A percentile compares a stretch with the other conserved stretches of the same genome.
Conservation (phyloP, 1,140 invertebrate species). For the Potamilus streckersoni region DNA sequence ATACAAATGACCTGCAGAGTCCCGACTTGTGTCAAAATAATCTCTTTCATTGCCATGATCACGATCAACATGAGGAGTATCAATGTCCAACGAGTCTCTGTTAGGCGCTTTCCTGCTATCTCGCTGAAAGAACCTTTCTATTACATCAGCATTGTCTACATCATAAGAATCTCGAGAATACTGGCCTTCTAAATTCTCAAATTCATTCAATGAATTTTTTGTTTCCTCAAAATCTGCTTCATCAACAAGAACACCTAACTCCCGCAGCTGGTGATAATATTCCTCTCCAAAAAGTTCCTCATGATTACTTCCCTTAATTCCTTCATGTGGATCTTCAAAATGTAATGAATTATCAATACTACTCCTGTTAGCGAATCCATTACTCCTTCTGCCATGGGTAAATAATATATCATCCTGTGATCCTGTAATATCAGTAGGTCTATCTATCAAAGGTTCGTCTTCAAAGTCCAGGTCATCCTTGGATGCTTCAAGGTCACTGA, state of each 20-base stretch:
- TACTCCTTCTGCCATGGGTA: conserved; percentile 26
- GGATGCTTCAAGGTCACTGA: conserved; percentile 61
- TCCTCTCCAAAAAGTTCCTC: conserved; percentile 55
- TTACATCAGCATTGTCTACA: conserved; percentile 35
- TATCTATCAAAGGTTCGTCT: conserved; percentile 7
- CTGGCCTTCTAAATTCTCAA: conserved; percentile 52
- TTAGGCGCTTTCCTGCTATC: conserved; percentile 30
- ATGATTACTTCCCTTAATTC: conserved; percentile 27
- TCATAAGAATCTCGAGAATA: conserved; percentile 42
- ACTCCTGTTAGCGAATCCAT: conserved; percentile 38
- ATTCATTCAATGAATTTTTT: conserved; percentile 50
- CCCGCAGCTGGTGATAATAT: conserved; percentile 57
- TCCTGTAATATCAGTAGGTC: background rate
- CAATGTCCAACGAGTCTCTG: conserved; percentile 35
- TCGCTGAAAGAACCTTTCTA: conserved; percentile 45
- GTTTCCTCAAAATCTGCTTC: conserved; percentile 49
- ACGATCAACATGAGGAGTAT: conserved; percentile 21
- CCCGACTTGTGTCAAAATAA: conserved; percentile 7
- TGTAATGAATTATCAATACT: conserved; percentile 45
- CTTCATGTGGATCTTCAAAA: conserved; percentile 35
- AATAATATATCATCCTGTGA: conserved; percentile 7
- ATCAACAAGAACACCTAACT: conserved; percentile 61
- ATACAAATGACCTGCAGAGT: conserved; percentile 12
- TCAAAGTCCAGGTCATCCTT: conserved; percentile 52
- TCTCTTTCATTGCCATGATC: background rate